Evolutionary conservation across 2,888 invertebrate species (phyloP), one percentile per base, ranked within the genome.

Genomic region (Napeogenes inachia): DNA sequence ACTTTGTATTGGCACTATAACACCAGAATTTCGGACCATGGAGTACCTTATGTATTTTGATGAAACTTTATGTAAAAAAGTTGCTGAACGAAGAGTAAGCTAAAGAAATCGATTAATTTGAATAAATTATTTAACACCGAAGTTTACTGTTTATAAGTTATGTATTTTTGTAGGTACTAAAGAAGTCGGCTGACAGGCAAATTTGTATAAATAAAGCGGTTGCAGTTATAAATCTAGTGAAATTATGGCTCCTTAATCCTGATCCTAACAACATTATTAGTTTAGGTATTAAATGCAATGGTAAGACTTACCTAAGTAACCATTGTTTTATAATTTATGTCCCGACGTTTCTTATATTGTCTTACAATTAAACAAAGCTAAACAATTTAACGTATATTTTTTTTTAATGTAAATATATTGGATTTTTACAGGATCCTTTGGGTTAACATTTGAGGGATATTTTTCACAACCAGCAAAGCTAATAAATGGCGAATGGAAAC

Each of bases 391-490:
- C 35, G 35, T 5, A 35, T 35, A 21, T 21, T 21, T 21, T 21
- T n/a, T 21, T 21, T 1, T 1, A 21, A 21, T 21, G 21, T 21
- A 21, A 21, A 21, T 21, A 21, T 35, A 35, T 35, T 6, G 56
- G 47, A 30, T 63, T 46, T 67, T 69, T 73, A 33, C 65, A 92
- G 92, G 92, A 46, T 78, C 91, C 12, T 92, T 92, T 78, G 92
- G 91, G 57, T 84, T 93, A 66, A 81, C 85, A 2, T 82, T 89
- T 64, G 81, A 90, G 54, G 84, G 93, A 8, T 78, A 85, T 55
- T 92, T 93, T 80, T 93, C 93, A 0, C 93, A 93, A 76, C 93
- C 93, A 5, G 88, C 84, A 76, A 82, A 79, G 58, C 78, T 89
- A 46, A 71, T 82, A 53, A 72, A 86, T 59, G 85, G 82, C 32